A percentile compares a stretch with the other conserved stretches of the same genome.
Evolutionary conservation across 2,888 invertebrate species (phyloP).

Genomic region (Aphrophora alni): DNA sequence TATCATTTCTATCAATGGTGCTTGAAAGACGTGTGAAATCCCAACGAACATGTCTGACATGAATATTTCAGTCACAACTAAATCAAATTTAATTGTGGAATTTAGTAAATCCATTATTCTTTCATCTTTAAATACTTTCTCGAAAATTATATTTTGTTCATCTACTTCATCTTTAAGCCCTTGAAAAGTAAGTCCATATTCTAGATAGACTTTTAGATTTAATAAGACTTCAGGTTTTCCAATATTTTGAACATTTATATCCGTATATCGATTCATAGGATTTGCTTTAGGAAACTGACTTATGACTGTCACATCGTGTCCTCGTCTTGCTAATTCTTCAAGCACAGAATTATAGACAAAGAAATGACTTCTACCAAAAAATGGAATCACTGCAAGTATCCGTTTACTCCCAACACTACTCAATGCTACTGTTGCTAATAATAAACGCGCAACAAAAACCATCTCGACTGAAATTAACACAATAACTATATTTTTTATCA

Average conservation of each 20-base stretch:
- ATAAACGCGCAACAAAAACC: too few relatives aligned
- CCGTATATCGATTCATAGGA: conserved; percentile 55
- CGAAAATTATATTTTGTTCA: conserved; percentile 6
- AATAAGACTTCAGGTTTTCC: not conserved
- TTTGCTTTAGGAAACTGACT: conserved; percentile 56
- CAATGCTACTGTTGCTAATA: too few relatives aligned
- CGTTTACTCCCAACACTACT: not conserved
- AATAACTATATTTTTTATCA: too few relatives aligned
- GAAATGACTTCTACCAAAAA: conserved; percentile 74
- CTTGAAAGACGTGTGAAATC: conserved; percentile 45
- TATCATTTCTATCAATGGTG: conserved; percentile 46
- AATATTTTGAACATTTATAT: conserved; percentile 50
- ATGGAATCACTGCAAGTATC: conserved; percentile 70
- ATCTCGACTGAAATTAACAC: too few relatives aligned
- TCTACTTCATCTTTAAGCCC: not conserved
- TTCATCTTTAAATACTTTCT: conserved; percentile 4
- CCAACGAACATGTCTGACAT: conserved; percentile 47
- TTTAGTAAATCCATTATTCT: conserved; percentile 10
- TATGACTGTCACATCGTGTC: too few relatives aligned
- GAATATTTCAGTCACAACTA: conserved; percentile 51
- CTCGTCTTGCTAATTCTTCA: conserved; percentile 64
- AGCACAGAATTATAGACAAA: conserved; percentile 67
- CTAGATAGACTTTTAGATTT: conserved; percentile 10
- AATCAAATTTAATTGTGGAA: conserved; percentile 42
- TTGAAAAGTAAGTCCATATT: not conserved